Base-by-base conservation (phyloP, 2,113 vertebrate species). In the Bungarus multicinctus region DNA sequence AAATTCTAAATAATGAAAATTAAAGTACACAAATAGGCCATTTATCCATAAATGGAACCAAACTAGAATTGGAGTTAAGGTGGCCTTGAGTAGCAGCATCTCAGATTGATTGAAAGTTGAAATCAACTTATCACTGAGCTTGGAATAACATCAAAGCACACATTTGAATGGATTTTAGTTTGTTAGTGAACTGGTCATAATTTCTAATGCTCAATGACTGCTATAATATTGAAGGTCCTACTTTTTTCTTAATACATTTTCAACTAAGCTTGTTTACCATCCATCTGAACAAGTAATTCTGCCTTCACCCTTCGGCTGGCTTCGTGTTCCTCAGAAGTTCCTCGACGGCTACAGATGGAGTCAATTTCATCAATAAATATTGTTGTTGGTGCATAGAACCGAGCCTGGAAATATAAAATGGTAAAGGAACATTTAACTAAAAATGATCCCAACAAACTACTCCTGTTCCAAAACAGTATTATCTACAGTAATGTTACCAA, bases 351-450 rank as follows among this genome's bases (percentile, higher is more conserved):
- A 96, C 99, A 99, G 95, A 99, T 99, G 50, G 99, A 99, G 96
- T 99, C 99, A n/a, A 99, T 99, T 94, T 99, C 99, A 92, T 99
- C 99, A 52, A 99, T 99, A 97, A 99, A 99, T 97, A 99, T 99
- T 2, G 99, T n/a, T 47, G 99, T 98, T 1, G 99, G 99, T 94
- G 99, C 99, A 55, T 99, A 99, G 97, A 99, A 99, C 93, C 99
- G 98, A 58, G 99, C 99, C 99, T 99, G 95, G n/a, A 94, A 18
- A 60, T 93, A 95, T 86, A 69, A 96, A 88, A 90, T 92, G 94
- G 23, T 93, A 87, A 96, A 95, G 69, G 0, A 88, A 43, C n/a
- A 93, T 34, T 54, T 81, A 43, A 43, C 3, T 55, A 53, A 88
- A 87, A 55, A 88, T 39, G 30, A 88, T 39, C 10, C 52, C 87